Evolutionary conservation across 2,888 invertebrate species (phyloP).

Genomic region (Tanypteryx hageni): DNA sequence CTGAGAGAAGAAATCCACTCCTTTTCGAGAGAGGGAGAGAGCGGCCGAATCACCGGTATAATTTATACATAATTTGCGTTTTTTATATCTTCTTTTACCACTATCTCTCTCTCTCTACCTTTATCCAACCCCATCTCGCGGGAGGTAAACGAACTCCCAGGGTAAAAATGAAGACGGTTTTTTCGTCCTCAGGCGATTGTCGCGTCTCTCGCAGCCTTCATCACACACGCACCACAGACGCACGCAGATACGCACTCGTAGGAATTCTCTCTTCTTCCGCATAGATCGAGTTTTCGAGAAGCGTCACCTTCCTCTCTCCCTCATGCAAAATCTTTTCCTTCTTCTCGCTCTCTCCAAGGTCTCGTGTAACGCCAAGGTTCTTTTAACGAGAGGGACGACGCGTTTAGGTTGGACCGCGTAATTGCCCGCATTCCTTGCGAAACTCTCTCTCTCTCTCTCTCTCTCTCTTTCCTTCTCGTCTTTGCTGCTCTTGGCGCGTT

Average conservation of each 20-base stretch:
- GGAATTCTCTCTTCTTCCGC: neutral
- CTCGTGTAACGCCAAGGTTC: constrained; percentile 25
- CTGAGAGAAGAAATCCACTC: neutral
- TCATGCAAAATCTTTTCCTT: neutral
- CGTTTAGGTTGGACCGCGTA: neutral
- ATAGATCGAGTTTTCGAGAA: neutral
- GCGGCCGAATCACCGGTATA: constrained; percentile 7
- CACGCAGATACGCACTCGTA: neutral
- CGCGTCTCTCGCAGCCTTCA: neutral
- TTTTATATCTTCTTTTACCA: neutral
- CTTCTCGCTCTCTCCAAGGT: neutral
- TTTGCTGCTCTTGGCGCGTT: neutral
- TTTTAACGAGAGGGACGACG: constrained; percentile 9
- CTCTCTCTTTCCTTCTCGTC: neutral
- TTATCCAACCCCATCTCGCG: neutral
- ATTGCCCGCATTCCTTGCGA: neutral
- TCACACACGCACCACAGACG: constrained; percentile 11
- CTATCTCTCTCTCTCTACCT: neutral
- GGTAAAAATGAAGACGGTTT: neutral
- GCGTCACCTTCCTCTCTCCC: neutral
- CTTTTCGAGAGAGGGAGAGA: constrained; percentile 4
- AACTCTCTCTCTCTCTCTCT: neutral
- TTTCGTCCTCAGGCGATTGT: constrained; percentile 18
- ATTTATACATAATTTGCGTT: constrained; percentile 32
- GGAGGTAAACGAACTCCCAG: constrained; percentile 14